Evolutionary conservation across 1,140 invertebrate genomes (phyloP).

Genomic region (Danaus plexippus): DNA sequence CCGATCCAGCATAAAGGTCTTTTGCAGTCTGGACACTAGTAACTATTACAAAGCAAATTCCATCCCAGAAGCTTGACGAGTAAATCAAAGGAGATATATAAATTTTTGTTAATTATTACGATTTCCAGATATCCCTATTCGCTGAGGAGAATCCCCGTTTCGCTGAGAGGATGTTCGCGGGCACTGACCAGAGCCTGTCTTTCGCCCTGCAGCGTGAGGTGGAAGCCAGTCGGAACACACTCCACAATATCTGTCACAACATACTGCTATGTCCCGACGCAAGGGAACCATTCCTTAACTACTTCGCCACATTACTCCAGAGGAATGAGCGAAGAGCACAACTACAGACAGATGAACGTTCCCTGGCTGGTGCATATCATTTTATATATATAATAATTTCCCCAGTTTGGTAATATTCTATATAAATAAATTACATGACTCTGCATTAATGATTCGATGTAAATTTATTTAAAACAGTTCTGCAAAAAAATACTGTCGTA

Average conservation of each 20-base stretch:
- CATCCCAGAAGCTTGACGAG: no score
- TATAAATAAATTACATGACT: no score
- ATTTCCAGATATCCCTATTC: constrained; percentile 80
- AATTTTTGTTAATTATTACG: no score
- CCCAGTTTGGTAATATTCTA: neutral
- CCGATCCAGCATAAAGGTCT: no score
- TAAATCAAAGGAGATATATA: no score
- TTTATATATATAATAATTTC: neutral
- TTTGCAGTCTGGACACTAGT: no score
- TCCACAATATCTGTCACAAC: constrained; percentile 88
- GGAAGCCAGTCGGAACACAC: constrained; percentile 78
- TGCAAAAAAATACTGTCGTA: neutral
- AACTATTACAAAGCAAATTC: no score
- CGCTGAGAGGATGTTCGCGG: constrained; percentile 72
- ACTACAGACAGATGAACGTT: constrained; percentile 88
- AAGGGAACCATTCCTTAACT: constrained; percentile 83
- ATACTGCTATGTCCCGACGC: constrained; percentile 84
- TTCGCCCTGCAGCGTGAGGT: constrained; percentile 79
- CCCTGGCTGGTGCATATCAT: constrained; percentile 76
- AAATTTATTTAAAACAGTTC: neutral
- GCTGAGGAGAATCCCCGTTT: constrained; percentile 92
- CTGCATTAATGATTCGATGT: no score
- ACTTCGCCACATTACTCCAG: constrained; percentile 82
- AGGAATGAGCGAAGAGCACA: constrained; percentile 91
- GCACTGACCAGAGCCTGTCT: constrained; percentile 68